These are phyloP conservation scores for Rotaria macrura DNA, from an alignment of 2,888 invertebrate genomes.

Conservation along the genomic window DNA sequence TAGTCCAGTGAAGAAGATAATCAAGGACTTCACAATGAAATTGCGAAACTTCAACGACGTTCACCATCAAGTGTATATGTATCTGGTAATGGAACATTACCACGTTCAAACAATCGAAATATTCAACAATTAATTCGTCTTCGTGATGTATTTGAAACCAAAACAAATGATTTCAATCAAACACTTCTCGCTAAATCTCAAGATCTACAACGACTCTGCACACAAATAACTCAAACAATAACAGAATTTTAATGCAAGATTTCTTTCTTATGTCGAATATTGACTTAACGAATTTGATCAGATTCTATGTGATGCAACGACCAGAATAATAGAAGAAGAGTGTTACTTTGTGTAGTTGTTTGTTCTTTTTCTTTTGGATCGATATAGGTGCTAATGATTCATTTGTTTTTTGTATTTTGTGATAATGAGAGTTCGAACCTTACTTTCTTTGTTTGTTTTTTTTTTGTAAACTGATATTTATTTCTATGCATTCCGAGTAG, in stretches of 20 bases:
- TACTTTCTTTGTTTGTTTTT: no score
- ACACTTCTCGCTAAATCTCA: background rate
- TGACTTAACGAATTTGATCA: background rate
- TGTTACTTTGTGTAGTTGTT: no score
- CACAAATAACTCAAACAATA: slow-evolving; percentile 13
- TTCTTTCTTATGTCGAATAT: background rate
- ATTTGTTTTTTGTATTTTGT: background rate
- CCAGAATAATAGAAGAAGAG: background rate
- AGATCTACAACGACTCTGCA: slow-evolving; percentile 2
- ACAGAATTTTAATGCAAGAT: background rate
- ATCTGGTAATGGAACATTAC: background rate
- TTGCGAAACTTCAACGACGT: background rate
- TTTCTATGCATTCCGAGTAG: background rate
- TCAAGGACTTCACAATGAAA: background rate
- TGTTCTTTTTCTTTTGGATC: background rate
- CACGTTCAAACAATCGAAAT: background rate
- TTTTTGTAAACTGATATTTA: no score
- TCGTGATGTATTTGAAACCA: background rate
- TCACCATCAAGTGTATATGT: background rate
- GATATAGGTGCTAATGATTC: background rate
- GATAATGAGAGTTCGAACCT: background rate
- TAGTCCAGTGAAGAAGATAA: background rate
- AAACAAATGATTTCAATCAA: background rate
- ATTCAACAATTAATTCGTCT: background rate
- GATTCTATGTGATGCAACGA: background rate